Base-by-base conservation (phyloP, 2,888 invertebrate species). In the Perizoma affinitatum region DNA sequence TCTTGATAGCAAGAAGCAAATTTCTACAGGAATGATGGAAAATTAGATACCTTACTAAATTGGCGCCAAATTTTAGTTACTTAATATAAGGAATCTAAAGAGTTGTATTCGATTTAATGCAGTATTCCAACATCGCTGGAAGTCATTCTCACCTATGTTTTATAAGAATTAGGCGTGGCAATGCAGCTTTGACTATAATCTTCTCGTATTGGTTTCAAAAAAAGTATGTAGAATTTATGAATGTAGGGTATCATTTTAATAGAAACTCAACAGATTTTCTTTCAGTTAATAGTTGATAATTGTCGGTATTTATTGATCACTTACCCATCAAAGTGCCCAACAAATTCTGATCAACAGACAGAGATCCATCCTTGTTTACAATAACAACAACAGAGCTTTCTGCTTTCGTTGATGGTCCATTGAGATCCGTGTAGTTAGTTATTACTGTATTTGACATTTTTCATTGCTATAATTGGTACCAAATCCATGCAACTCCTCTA, bases 311-410 rank as follows among this genome's bases (percentile, higher is more conserved):
- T 41, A 9, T 35, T 5, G 6, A 33, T 48, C 10, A 11, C 94
- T 94, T 93, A 97, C 97, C 96, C 89, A 97, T 94, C 69, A 96
- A 93, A 73, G 95, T 95, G 75, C 96, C 95, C 65, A 97, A 93
- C 71, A 96, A 95, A 75, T 96, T 95, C 79, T 96, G 95, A 87
- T 97, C 97, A 45, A 96, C 95, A 63, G 96, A 95, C 67, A 97
- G 93, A 64, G 95, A 95, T 73, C 97, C 97, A 94, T 97, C 97
- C 89, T 96, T 96, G 83, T 96, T 96, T 82, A 97, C 96, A 83
- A 97, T 95, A 84, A 97, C 95, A 76, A 96, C 95, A 82, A 97
- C 94, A 78, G 96, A 95, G 80, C 95, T 95, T 86, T 95, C 95
- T 72, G 93, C 90, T 80, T 92, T 92, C 48, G 90, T 84, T 9